Conservation (phyloP, 64 coral and sea anemone genomes). For the Catalaphyllia jardinei region DNA sequence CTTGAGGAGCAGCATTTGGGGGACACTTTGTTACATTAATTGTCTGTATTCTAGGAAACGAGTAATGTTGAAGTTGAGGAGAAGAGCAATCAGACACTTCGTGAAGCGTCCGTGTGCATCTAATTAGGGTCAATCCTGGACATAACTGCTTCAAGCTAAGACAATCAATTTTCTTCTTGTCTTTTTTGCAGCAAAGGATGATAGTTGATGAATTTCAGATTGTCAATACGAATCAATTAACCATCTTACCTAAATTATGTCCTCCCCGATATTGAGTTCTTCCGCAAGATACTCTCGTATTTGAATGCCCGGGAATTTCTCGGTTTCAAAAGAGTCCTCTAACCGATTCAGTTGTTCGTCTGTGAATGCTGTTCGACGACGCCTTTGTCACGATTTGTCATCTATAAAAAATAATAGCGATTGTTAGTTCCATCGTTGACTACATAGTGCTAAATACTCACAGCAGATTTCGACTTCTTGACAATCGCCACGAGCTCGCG, state of each 20-base stretch:
- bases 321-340: slow-evolving; percentile 26
- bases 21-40: too few species aligned
- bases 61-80: too few species aligned
- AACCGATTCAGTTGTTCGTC: slow-evolving; percentile 42
- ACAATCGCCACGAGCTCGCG: too few species aligned
- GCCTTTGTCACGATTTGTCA: slow-evolving; percentile 11
- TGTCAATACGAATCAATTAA: neutral
- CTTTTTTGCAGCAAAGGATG: too few species aligned
- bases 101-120: too few species aligned
- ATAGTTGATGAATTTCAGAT: too few species aligned
- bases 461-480: neutral
- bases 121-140: too few species aligned
- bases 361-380: slow-evolving; percentile 55
- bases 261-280: slow-evolving; percentile 39
- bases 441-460: neutral
- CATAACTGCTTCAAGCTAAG: too few species aligned
- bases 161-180: too few species aligned
- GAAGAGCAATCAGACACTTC: too few species aligned
- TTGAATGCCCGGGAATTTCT: slow-evolving; percentile 48
- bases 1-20: too few species aligned
- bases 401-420: neutral
- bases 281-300: slow-evolving; percentile 21
- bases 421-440: neutral
- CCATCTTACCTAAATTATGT: slow-evolving; percentile 41
- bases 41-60: too few species aligned